These are phyloP conservation scores for Apantesis nais DNA, from an alignment of 2,888 invertebrate genomes.

Conservation along the genomic window DNA sequence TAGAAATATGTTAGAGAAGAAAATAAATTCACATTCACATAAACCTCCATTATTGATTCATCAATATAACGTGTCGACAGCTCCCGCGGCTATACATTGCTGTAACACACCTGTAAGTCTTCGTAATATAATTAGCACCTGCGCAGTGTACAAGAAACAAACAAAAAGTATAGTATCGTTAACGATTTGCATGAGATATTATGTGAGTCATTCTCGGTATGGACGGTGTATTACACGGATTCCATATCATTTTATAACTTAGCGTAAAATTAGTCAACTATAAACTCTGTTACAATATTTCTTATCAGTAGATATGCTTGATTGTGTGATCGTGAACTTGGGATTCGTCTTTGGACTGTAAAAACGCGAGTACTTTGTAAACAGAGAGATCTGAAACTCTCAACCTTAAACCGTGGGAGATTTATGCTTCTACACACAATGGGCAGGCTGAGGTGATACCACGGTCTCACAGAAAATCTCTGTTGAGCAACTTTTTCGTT, in stretches of 20 bases:
- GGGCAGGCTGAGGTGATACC: too few relatives aligned
- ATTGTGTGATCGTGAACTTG: too few relatives aligned
- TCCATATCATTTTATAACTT: not conserved
- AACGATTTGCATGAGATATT: conserved; percentile 38
- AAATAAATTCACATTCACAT: not conserved
- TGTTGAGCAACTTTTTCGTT: too few relatives aligned
- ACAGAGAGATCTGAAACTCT: too few relatives aligned
- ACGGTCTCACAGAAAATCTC: too few relatives aligned
- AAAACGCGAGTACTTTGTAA: too few relatives aligned
- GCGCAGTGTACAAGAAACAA: conserved; percentile 35
- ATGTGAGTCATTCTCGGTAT: conserved; percentile 8
- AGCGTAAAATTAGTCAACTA: not conserved
- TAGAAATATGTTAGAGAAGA: too few relatives aligned
- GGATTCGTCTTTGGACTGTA: too few relatives aligned
- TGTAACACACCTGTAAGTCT: conserved; percentile 25
- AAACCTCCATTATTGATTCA: conserved; percentile 32
- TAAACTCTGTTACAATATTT: too few relatives aligned
- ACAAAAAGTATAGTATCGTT: conserved; percentile 41
- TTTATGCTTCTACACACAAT: too few relatives aligned
- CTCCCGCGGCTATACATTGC: conserved; percentile 19
- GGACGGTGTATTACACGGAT: conserved; percentile 14
- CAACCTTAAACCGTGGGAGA: too few relatives aligned
- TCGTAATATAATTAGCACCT: conserved; percentile 47
- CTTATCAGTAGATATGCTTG: too few relatives aligned
- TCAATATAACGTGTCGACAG: conserved; percentile 35